Evolutionary conservation across 1,140 invertebrate species (phyloP).

Genomic region (Atta cephalotes): DNA sequence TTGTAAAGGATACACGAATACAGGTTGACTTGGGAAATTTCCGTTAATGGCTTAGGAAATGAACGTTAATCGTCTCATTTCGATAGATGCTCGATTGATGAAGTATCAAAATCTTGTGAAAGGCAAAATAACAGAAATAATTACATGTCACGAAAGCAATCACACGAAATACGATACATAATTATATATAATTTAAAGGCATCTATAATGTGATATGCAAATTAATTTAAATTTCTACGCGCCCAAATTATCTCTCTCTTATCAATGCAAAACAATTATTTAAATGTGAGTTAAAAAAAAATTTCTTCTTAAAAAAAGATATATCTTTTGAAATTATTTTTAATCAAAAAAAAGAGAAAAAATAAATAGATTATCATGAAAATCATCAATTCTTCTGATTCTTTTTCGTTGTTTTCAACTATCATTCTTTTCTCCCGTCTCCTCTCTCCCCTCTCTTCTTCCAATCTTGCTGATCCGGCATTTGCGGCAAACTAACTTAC

Average conservation of each 20-base stretch:
- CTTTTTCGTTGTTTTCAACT: neutral
- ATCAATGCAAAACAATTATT: constrained; percentile 15
- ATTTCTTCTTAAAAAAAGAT: neutral
- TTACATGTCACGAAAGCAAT: neutral
- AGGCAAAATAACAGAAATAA: neutral
- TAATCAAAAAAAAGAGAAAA: neutral
- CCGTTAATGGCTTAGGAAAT: neutral
- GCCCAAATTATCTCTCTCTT: neutral
- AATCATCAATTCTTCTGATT: neutral
- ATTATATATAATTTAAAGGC: neutral
- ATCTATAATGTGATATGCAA: constrained; percentile 1
- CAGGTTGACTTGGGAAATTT: neutral
- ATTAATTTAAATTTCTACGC: neutral
- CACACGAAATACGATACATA: neutral
- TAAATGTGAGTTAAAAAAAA: neutral
- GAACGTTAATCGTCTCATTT: neutral
- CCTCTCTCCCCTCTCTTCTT: neutral
- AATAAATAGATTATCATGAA: neutral
- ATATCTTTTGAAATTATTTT: constrained; percentile 10
- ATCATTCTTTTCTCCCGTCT: neutral
- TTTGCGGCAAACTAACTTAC: constrained; percentile 41
- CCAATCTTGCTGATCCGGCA: constrained; percentile 9
- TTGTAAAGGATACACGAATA: neutral
- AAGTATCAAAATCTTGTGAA: neutral
- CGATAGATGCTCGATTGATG: neutral